These are phyloP conservation scores for Galbula dea DNA, from an alignment of 2,113 vertebrate species.

Conservation along the genomic window DNA sequence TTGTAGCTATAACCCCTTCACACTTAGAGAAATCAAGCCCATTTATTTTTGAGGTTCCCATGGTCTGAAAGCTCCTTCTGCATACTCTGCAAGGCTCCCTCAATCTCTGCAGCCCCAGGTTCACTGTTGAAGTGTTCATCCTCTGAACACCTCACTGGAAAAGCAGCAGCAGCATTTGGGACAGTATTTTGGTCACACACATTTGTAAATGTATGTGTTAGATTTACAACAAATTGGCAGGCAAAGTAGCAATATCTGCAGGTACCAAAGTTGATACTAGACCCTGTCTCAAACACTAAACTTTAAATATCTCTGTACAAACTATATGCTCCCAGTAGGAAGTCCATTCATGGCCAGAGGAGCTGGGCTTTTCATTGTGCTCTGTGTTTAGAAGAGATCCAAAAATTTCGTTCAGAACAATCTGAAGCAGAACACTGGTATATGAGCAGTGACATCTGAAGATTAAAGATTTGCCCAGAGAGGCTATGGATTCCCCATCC, in stretches of 20 bases:
- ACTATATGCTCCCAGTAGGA: not conserved
- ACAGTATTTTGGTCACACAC: not conserved
- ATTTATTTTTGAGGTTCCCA: not conserved
- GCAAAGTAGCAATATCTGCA: not conserved
- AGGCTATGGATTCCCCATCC: no score
- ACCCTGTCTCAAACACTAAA: not conserved
- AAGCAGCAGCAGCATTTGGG: rapidly evolving
- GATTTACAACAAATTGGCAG: not conserved
- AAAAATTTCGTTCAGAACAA: not conserved
- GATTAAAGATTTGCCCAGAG: no score
- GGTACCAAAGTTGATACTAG: not conserved
- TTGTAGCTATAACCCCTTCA: not conserved
- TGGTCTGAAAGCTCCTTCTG: not conserved
- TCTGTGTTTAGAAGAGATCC: not conserved
- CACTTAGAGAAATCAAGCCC: not conserved
- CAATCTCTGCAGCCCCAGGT: not conserved
- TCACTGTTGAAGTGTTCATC: not conserved
- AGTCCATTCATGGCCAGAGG: not conserved
- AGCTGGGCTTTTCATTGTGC: not conserved
- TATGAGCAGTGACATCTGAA: not conserved
- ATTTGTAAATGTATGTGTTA: not conserved
- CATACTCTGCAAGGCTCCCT: not conserved
- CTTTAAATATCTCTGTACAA: not conserved
- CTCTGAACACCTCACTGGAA: not conserved
- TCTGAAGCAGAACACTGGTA: not conserved